A percentile compares a stretch with the other conserved stretches of the same genome.
These are phyloP conservation scores for Gryon sp. DNA, from an alignment of 1,140 invertebrate species.

Conservation along the genomic window DNA sequence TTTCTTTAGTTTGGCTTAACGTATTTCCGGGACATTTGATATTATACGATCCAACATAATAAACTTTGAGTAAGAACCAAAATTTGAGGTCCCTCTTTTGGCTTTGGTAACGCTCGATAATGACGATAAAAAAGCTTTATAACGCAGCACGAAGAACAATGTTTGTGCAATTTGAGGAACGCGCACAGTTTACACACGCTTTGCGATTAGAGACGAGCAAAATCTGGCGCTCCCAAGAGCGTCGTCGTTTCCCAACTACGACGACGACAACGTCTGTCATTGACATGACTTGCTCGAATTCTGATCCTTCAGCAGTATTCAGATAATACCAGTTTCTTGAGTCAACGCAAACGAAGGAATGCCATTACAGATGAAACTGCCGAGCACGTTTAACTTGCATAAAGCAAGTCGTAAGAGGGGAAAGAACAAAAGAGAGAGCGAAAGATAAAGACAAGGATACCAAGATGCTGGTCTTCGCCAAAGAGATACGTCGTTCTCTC, in stretches of 20 bases:
- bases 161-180: slow-evolving; percentile 37
- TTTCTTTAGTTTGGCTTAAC: too few species aligned
- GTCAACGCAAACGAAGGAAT: slow-evolving; percentile 35
- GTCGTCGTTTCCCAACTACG: too few species aligned
- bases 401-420: slow-evolving; percentile 27
- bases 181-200: slow-evolving; percentile 4
- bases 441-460: too few species aligned
- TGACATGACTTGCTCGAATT: slow-evolving; percentile 46
- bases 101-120: slow-evolving; percentile 6
- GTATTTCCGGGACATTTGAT: slow-evolving; percentile 6
- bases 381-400: slow-evolving; percentile 43
- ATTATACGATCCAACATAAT: slow-evolving; percentile 14
- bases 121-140: slow-evolving; percentile 13
- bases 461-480: too few species aligned
- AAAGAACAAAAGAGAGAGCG: too few species aligned
- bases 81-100: too few species aligned
- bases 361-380: slow-evolving; percentile 46
- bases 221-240: slow-evolving; percentile 37
- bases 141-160: slow-evolving; percentile 10
- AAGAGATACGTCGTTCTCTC: too few species aligned
- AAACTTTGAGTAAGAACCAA: slow-evolving; percentile 9
- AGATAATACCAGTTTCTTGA: slow-evolving; percentile 47
- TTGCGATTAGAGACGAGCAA: slow-evolving; percentile 16
- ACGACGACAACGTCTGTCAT: slow-evolving; percentile 47
- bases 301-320: slow-evolving; percentile 47